Conservation (phyloP, 1,140 invertebrate genomes). For the Drosophila grimshawi region DNA sequence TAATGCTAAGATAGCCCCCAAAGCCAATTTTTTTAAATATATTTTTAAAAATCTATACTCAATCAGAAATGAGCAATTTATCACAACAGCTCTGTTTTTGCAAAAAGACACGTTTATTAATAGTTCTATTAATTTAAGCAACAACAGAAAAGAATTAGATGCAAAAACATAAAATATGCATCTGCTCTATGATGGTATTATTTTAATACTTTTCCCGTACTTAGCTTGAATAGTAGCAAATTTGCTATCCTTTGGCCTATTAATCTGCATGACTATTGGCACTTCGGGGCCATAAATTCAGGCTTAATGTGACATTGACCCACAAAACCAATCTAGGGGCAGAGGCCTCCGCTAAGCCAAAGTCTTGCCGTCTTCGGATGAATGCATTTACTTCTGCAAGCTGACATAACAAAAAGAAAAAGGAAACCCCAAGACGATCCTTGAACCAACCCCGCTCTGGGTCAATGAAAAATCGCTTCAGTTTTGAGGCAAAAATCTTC, state of each 20-base stretch:
- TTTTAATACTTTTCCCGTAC: neutral
- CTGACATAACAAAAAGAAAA: constrained; percentile 65
- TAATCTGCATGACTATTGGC: constrained; percentile 76
- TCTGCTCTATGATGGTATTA: neutral
- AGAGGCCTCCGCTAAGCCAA: constrained; percentile 39
- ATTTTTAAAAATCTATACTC: too few species aligned
- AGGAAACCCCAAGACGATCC: constrained; percentile 61
- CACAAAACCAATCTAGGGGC: constrained; percentile 54
- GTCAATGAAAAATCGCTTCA: constrained; percentile 80
- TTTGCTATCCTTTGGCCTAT: constrained; percentile 27
- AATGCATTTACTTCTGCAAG: constrained; percentile 72
- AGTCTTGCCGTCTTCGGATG: constrained; percentile 66
- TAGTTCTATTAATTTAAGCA: too few species aligned
- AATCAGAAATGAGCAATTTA: too few species aligned
- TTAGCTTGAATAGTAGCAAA: neutral
- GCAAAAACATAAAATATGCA: too few species aligned
- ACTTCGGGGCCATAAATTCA: constrained; percentile 68
- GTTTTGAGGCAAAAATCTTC: constrained; percentile 81
- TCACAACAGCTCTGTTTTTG: too few species aligned
- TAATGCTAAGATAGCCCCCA: too few species aligned
- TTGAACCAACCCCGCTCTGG: constrained; percentile 68
- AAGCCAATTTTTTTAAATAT: too few species aligned
- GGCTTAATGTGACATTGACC: constrained; percentile 71
- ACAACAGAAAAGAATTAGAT: too few species aligned
- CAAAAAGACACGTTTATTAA: too few species aligned